phyloP scores from a whole-genome alignment of 2,888 invertebrate species.

The Hydrotaea diabolus region DNA sequence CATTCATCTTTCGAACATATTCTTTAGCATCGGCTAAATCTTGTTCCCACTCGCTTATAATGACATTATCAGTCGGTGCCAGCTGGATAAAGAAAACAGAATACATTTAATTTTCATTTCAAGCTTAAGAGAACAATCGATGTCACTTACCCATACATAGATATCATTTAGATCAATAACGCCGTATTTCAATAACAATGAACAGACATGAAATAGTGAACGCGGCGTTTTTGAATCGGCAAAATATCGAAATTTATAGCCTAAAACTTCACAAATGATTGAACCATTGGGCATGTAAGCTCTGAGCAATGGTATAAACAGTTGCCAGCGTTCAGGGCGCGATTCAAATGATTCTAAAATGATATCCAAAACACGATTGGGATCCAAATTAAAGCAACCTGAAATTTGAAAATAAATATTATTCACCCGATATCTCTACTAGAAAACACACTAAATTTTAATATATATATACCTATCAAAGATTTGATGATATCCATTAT shows the following conservation, averaged over 20 bases:
- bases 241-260: conserved; percentile 92
- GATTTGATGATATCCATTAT: conserved; percentile 95
- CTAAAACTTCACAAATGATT: conserved; percentile 96
- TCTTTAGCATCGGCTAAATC: conserved; percentile 91
- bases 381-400: conserved; percentile 99
- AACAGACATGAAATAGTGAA: conserved; percentile 93
- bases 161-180: conserved; percentile 93
- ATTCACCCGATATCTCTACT: conserved; percentile 31
- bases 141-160: conserved; percentile 90
- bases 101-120: background rate
- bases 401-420: conserved; percentile 69
- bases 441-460: no score
- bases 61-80: conserved; percentile 91
- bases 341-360: conserved; percentile 98
- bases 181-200: conserved; percentile 92
- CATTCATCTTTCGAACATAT: conserved; percentile 92
- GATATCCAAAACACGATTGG: conserved; percentile 97
- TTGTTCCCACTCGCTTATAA: conserved; percentile 90
- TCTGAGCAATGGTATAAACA: conserved; percentile 93
- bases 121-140: conserved; percentile 13
- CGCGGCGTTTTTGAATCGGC: conserved; percentile 86
- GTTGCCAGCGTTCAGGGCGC: conserved; percentile 87
- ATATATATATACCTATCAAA: conserved; percentile 91
- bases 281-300: conserved; percentile 93
- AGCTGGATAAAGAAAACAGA: conserved; percentile 82